phyloP scores from a whole-genome alignment of 2,888 invertebrate genomes.

The Leucoma salicis region DNA sequence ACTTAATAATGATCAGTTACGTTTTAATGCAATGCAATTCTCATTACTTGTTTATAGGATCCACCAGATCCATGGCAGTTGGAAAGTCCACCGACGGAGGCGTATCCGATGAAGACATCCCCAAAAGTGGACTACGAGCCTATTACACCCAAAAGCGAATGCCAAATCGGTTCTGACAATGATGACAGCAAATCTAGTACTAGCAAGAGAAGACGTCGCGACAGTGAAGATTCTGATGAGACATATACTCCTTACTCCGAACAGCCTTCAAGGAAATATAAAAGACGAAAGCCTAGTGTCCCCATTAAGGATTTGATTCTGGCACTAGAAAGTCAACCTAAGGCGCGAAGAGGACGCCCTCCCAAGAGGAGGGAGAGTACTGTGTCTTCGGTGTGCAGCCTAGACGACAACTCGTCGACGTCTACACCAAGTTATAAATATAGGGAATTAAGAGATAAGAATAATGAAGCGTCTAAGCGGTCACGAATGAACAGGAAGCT shows the following conservation, averaged over 20 bases:
- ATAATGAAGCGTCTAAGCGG: slow-evolving; percentile 89
- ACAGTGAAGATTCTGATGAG: slow-evolving; percentile 73
- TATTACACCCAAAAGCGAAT: slow-evolving; percentile 69
- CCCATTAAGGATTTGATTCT: slow-evolving; percentile 71
- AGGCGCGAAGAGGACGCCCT: slow-evolving; percentile 78
- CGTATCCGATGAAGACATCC: slow-evolving; percentile 39
- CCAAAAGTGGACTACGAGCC: slow-evolving; percentile 60
- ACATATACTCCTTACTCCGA: slow-evolving; percentile 65
- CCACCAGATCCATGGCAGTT: slow-evolving; percentile 39
- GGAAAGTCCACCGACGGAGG: slow-evolving; percentile 34
- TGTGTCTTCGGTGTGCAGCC: slow-evolving; percentile 68
- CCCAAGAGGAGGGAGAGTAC: slow-evolving; percentile 77
- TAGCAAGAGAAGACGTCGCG: slow-evolving; percentile 48
- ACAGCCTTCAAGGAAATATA: slow-evolving; percentile 56
- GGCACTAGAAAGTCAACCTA: slow-evolving; percentile 65
- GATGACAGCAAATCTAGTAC: slow-evolving; percentile 52
- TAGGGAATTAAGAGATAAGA: slow-evolving; percentile 87
- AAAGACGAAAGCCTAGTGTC: slow-evolving; percentile 60
- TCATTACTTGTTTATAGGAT: slow-evolving; percentile 43
- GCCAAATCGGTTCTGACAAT: slow-evolving; percentile 63
- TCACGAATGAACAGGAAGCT: slow-evolving; percentile 87
- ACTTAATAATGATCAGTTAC: not conserved
- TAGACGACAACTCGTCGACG: slow-evolving; percentile 63
- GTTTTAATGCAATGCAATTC: not conserved
- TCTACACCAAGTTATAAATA: slow-evolving; percentile 80